Evolutionary conservation across 2,888 invertebrate species (phyloP), one percentile per base, ranked within the genome.

Genomic region (Rhamnusium bicolor): DNA sequence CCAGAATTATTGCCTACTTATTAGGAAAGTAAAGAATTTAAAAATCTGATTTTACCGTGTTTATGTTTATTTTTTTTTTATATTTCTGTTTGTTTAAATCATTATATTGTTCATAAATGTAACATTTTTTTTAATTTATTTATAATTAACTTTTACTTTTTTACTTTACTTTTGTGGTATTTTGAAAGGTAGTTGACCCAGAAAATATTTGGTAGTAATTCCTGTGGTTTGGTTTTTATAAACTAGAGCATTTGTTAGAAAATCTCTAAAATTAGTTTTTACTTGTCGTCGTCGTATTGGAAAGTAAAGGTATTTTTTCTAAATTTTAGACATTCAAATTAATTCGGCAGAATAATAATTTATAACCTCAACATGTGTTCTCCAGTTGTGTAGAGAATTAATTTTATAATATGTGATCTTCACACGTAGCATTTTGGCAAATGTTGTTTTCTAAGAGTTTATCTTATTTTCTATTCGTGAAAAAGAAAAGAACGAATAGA

Each of bases 151-250:
- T 56, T 27, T 53, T 71, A 27, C 27, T 21, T 47, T 16, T 24
- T 60, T 29, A n/a, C 6, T 3, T 27, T 61, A 12, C 58, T 40
- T 63, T 29, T 21, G 16, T n/a, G n/a, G n/a, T 60, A 18, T 63
- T 65, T 46, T 67, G 29, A 63, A 32, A 54, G 46, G 10, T 14
- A n/a, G 12, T 46, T 65, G 49, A 47, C 61, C 58, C 27, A 60
- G 27, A 27, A 65, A 24, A 40, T 40, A 40, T 40, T n/a, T n/a
- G 40, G 40, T 40, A 40, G 40, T 40, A 2, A 12, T n/a, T 40
- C 1, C n/a, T n/a, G 40, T 40, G 40, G 40, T n/a, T 53, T n/a
- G n/a, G 10, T 53, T n/a, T 53, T 53, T 18, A n/a, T 53, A 53
- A 53, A 53, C n/a, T 21, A 12, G 53, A 21, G 1, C 53, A 51